Evolutionary conservation across 2,113 vertebrate species (phyloP), one percentile per base, ranked within the genome.

Genomic region (Scartelaos histophorus): DNA sequence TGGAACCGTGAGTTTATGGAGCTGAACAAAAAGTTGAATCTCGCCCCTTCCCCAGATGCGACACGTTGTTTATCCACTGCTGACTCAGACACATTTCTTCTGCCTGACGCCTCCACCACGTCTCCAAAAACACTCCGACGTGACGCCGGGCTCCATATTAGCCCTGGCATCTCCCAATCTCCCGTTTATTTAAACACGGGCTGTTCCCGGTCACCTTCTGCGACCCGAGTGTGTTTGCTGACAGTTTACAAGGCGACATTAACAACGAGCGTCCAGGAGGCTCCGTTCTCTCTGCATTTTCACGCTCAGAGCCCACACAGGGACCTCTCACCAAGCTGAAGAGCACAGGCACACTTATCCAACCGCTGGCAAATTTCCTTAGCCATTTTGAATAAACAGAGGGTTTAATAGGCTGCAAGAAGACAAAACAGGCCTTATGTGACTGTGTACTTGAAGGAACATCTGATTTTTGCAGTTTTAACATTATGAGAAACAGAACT

Each of bases 181-280:
- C 66, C 66, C 60, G 79, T 89, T 87, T 88, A 89, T 89, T 89
- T 90, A 76, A n/a, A 81, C 89, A 90, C 80, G 70, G 65, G 74
- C 76, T 80, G 90, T 83, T 91, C 81, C 81, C 46, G 77, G 77
- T 90, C 84, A 79, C 86, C 89, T 83, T 89, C 78, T 62, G 73
- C 66, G 75, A 93, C 92, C 87, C 73, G 13, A 70, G 80, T 85
- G 82, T 86, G 90, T 91, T 92, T 85, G 87, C 85, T 35, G 77
- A 83, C 80, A 81, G 84, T 92, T 91, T 92, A 91, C 86, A 92
- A 86, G 89, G 78, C 76, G 79, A 88, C 88, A 86, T 90, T 92
- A 89, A 92, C 87, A 88, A 86, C 81, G 47, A 69, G 71, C 77
- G 78, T 79, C 78, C 29, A 11, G 75, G 74, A 67, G 71, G 81